A percentile compares a stretch with the other conserved stretches of the same genome.
Evolutionary conservation across 2,113 vertebrate species (phyloP).

Genomic region (Gymnocephalus cernua): DNA sequence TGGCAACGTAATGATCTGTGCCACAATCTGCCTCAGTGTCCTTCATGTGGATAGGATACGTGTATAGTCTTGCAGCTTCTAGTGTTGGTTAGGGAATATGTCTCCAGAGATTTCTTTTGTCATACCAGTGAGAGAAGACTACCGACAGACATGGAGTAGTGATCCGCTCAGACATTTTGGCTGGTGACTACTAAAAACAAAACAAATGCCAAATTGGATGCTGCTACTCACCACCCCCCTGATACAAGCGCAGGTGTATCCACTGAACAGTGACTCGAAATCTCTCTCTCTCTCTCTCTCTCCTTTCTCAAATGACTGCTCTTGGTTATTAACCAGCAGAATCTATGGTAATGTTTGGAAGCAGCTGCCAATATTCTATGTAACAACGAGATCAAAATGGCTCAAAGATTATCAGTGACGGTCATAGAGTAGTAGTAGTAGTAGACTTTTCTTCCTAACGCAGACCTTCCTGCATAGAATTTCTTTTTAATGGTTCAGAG

Average conservation of each 20-base stretch:
- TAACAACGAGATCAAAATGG: conserved; percentile 49
- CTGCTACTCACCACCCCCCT: conserved; percentile 8
- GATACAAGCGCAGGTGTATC: conserved; percentile 52
- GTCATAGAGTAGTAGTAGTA: not conserved
- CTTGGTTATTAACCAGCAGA: conserved; percentile 67
- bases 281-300: not conserved
- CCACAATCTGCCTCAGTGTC: conserved; percentile 18
- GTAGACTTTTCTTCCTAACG: not conserved
- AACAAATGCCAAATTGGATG: conserved; percentile 48
- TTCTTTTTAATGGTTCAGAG: not conserved
- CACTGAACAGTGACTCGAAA: conserved; percentile 57
- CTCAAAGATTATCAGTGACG: conserved; percentile 32
- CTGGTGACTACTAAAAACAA: conserved; percentile 48
- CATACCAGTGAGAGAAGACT: conserved; percentile 3
- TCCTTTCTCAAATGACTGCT: conserved; percentile 53
- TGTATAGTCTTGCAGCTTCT: conserved; percentile 13
- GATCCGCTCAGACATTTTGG: conserved; percentile 30
- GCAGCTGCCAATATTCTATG: conserved; percentile 52
- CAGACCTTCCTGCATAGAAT: not conserved
- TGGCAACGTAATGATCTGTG: conserved; percentile 46
- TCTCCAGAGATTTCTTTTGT: conserved; percentile 22
- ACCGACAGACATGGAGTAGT: not conserved
- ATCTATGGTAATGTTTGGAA: conserved; percentile 36
- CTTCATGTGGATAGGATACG: not conserved
- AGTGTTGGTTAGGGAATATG: not conserved